These are phyloP conservation scores for Pseudanteris insignis DNA, from an alignment of 2,888 invertebrate species.

Conservation along the genomic window DNA sequence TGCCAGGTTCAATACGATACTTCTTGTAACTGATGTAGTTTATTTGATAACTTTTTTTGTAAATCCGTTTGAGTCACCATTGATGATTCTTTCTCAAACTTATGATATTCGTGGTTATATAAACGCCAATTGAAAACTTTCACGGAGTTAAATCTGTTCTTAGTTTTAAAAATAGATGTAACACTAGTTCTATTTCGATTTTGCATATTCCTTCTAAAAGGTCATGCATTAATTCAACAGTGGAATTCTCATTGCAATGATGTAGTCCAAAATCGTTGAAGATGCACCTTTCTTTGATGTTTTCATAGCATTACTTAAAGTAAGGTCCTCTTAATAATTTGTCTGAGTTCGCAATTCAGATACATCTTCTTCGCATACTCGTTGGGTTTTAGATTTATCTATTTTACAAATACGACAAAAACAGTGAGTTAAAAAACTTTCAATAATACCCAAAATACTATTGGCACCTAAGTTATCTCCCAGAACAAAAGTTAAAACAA, in stretches of 20 bases:
- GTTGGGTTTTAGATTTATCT: neutral
- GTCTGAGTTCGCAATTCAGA: no score
- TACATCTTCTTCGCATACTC: neutral
- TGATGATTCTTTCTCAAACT: slow-evolving; percentile 4
- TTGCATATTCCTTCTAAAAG: slow-evolving; percentile 16
- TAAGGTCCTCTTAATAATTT: no score
- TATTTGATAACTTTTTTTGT: neutral
- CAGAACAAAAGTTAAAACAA: neutral
- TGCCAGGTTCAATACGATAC: slow-evolving; percentile 2
- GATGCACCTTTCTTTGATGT: slow-evolving; percentile 15
- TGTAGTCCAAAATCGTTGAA: slow-evolving; percentile 8
- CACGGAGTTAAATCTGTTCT: slow-evolving; percentile 11
- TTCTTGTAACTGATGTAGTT: slow-evolving; percentile 10
- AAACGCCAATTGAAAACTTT: slow-evolving; percentile 18
- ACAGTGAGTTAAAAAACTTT: neutral
- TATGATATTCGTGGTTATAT: slow-evolving; percentile 6
- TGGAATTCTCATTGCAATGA: slow-evolving; percentile 8
- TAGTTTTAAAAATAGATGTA: slow-evolving; percentile 5
- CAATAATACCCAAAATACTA: neutral
- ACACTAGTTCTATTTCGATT: slow-evolving; percentile 9
- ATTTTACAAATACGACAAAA: neutral
- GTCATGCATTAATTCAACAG: no score
- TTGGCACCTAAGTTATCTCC: neutral
- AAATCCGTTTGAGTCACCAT: slow-evolving; percentile 2
- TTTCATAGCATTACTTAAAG: neutral